Base-by-base conservation (phyloP, 2,113 vertebrate species). In the Seriola dumerili region DNA sequence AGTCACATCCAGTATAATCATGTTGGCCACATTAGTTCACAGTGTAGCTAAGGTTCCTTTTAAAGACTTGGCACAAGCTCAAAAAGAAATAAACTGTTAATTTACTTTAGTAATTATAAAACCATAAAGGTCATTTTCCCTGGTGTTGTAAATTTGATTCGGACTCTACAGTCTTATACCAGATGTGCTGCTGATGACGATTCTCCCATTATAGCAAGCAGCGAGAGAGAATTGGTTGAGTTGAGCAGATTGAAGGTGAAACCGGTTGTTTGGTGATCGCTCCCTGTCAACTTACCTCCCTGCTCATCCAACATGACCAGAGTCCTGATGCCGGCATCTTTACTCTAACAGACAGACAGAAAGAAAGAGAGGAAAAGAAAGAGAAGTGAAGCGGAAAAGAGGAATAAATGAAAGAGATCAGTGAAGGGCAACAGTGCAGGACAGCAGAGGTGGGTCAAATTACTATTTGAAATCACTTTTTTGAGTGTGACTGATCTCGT, bases 221-320 rank as follows among this genome's bases (percentile, higher is more conserved):
- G 72, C 62, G 48, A 36, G 72, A 81, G 63, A 65, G 58, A 64
- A 55, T 69, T 1, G 42, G 72, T 21, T 11, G 21, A 36, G 42
- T 1, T n/a, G 25, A 77, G 74, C 75, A 82, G 75, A 58, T 72
- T 38, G 16, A 85, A 85, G 63, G 77, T 61, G 11, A 42, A 66
- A 48, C 66, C 61, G 67, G 16, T 13, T 8, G 65, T 38, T 76
- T 5, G 36, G 57, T 40, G 42, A 64, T 72, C 65, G 84, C 52
- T 86, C 76, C 72, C 76, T 70, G 29, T 54, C 50, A 66, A 96
- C 98, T 99, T 97, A 99, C 98, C 98, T 98, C 98, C 98, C 96
- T 99, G 98, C 94, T 99, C 98, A 96, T 99, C 98, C 97, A 99
- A 95, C 98, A 99, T 99, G 95, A 99, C 98, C 96, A 99, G 96